Percentiles rank a stretch among this genome's conserved stretches.
phyloP scores from a whole-genome alignment of 2,888 invertebrate species.

The Torymus tubicola region DNA sequence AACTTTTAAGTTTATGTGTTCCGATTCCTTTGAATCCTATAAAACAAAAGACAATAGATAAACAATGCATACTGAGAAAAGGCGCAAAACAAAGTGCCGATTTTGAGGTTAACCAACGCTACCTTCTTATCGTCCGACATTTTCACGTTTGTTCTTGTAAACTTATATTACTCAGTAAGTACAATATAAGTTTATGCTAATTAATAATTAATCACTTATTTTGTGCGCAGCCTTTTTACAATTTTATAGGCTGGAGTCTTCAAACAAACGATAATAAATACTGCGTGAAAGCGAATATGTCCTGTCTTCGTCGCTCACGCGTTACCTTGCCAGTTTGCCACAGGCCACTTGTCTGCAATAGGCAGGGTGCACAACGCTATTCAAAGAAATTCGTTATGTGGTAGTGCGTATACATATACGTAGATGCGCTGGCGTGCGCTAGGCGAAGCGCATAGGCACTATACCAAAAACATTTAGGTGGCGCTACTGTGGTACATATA shows the following conservation, averaged over 20 bases:
- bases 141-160: slow-evolving; percentile 28
- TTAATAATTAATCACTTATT: background rate
- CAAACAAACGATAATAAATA: too few relatives aligned
- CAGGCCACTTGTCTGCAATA: slow-evolving; percentile 14
- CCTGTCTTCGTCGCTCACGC: too few relatives aligned
- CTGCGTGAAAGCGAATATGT: too few relatives aligned
- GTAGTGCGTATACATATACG: too few relatives aligned
- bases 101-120: slow-evolving; percentile 71
- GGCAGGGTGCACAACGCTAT: too few relatives aligned
- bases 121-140: slow-evolving; percentile 85
- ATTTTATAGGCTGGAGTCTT: too few relatives aligned
- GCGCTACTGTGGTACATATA: too few relatives aligned
- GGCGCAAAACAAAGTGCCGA: slow-evolving; percentile 61
- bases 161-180: background rate
- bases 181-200: background rate
- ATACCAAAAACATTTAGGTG: too few relatives aligned
- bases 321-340: too few relatives aligned
- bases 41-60: slow-evolving; percentile 58
- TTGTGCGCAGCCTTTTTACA: background rate
- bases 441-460: too few relatives aligned
- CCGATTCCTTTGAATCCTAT: slow-evolving; percentile 84
- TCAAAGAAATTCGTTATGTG: too few relatives aligned
- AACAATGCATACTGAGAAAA: slow-evolving; percentile 23
- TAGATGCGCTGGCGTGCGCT: too few relatives aligned
- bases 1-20: slow-evolving; percentile 95